Percentiles rank a stretch among this genome's conserved stretches.
These are phyloP conservation scores for Mesopsocus fuscifrons DNA, from an alignment of 2,888 invertebrate genomes.

Conservation along the genomic window DNA sequence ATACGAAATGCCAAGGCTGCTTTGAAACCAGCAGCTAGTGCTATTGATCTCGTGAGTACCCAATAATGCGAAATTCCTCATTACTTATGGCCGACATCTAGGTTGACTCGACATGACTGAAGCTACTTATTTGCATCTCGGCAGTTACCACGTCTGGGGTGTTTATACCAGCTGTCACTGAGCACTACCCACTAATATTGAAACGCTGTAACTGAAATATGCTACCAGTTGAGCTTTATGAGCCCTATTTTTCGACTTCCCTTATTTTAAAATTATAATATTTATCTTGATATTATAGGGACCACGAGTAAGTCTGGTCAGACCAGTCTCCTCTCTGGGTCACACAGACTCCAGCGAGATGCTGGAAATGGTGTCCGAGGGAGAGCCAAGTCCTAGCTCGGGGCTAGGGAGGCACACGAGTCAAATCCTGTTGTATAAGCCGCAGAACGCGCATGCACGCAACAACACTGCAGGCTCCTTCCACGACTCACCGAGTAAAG, in stretches of 20 bases:
- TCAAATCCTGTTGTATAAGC: slow-evolving; percentile 57
- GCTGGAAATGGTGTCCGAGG: slow-evolving; percentile 39
- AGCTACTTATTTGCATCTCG: too few relatives aligned
- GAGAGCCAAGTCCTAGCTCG: slow-evolving; percentile 19
- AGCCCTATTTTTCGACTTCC: too few relatives aligned
- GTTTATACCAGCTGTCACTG: too few relatives aligned
- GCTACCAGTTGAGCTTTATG: too few relatives aligned
- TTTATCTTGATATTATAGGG: too few relatives aligned
- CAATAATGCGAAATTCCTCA: too few relatives aligned
- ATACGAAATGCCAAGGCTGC: slow-evolving; percentile 20
- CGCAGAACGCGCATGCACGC: slow-evolving; percentile 65
- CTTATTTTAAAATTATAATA: too few relatives aligned
- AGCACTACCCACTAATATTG: too few relatives aligned
- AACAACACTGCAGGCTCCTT: slow-evolving; percentile 52
- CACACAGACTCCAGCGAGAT: slow-evolving; percentile 32
- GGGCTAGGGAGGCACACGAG: slow-evolving; percentile 29
- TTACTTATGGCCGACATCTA: too few relatives aligned
- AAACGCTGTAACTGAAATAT: too few relatives aligned
- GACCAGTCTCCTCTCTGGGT: slow-evolving; percentile 26
- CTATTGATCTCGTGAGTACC: slow-evolving; percentile 25
- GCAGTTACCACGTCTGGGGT: too few relatives aligned
- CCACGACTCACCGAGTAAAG: slow-evolving; percentile 40
- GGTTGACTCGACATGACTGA: too few relatives aligned
- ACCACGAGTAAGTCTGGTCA: slow-evolving; percentile 26
- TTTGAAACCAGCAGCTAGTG: slow-evolving; percentile 21